Conservation (phyloP, 2,797 vertebrate species). For the Erpetoichthys calabaricus region DNA sequence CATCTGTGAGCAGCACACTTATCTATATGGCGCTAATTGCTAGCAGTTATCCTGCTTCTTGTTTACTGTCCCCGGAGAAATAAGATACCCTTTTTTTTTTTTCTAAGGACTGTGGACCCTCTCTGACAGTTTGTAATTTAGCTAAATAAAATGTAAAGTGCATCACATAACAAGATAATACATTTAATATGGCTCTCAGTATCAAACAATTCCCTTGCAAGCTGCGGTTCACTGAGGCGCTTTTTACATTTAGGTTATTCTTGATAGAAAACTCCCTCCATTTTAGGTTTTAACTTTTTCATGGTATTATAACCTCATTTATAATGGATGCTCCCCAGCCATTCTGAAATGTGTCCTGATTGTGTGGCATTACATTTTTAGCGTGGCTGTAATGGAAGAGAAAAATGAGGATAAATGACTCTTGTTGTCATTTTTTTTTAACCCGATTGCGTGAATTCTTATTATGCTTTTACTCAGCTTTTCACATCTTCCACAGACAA, state of each 20-base stretch:
- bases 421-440: too few relatives aligned
- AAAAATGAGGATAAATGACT: too few relatives aligned
- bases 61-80: slow-evolving; percentile 4
- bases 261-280: too few relatives aligned
- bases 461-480: too few relatives aligned
- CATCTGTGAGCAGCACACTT: slow-evolving; percentile 6
- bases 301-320: too few relatives aligned
- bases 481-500: too few relatives aligned
- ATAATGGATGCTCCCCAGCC: too few relatives aligned
- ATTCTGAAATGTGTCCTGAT: too few relatives aligned
- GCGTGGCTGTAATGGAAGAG: too few relatives aligned
- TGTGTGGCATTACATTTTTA: too few relatives aligned
- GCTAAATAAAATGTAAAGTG: not conserved
- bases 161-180: not conserved
- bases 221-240: not conserved
- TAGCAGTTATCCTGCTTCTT: slow-evolving; percentile 8
- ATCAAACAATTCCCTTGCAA: not conserved
- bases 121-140: not conserved
- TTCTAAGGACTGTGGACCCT: not conserved
- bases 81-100: not conserved
- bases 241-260: not conserved
- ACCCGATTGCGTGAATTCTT: too few relatives aligned
- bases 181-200: not conserved
- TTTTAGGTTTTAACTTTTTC: too few relatives aligned
- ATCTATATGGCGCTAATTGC: slow-evolving; percentile 15